Evolutionary conservation across 2,888 invertebrate species (phyloP), one percentile per base, ranked within the genome.

Genomic region (Drosophila longiperda): DNA sequence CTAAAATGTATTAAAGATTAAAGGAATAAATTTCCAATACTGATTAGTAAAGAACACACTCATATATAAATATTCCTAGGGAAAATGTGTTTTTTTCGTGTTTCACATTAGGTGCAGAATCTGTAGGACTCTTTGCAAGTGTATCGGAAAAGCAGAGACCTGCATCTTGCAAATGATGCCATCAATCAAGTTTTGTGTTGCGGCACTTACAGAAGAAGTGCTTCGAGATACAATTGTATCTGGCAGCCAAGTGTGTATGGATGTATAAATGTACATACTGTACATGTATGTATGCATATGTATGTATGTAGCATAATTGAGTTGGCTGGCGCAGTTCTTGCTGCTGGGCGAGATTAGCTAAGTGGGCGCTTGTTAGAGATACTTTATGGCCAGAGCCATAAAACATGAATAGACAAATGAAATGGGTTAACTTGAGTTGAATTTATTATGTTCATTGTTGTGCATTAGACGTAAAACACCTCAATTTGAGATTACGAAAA

Each of bases 121-220:
- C 26, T 3, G 29, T 3, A 9, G 20, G 20, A 57, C 7, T 2
- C 17, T 32, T 20, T 1, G 32, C 11, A 17, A 57, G 57, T 0
- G 32, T 23, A 57, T 40, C 34, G 26, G 32, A 60, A 36, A 52
- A 23, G 17, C 32, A 54, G 49, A 33, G 53, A 52, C 64, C 61
- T 70, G 69, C 70, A 58, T 68, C 64, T 68, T 57, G 59, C 70
- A 62, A 84, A 76, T 71, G 68, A 62, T 68, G 80, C 82, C 64
- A 82, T 83, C 88, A 69, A 88, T 88, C 88, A 82, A 66, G 71
- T 64, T 67, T 42, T 58, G 42, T 53, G 74, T 55, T 40, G 59
- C 66, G 45, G 45, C 52, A 40, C 62, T 45, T 52, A 68, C 74
- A 66, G 32, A 72, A 66, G 32, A 72, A 71, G 68, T 74, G 66